Percentiles rank a stretch among this genome's conserved stretches.
Conservation (phyloP, 92 coral and sea anemone species). For the Blastomussa wellsi region DNA sequence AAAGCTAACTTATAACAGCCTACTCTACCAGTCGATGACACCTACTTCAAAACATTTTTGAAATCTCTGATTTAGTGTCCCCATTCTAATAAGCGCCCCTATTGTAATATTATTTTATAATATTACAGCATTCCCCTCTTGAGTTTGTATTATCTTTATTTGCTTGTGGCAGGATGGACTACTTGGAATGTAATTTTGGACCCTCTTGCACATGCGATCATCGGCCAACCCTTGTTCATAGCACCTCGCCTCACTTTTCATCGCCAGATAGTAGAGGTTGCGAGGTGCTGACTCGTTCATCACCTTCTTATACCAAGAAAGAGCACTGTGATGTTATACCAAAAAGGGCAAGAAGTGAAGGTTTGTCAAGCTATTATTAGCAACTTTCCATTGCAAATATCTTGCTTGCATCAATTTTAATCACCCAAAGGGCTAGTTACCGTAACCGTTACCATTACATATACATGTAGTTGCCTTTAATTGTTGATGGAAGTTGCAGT, state of each 20-base stretch:
- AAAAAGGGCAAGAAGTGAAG: conserved; percentile 28
- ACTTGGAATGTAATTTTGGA: conserved; percentile 35
- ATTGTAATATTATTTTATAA: not conserved
- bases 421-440: too few species aligned
- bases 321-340: conserved; percentile 12
- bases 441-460: too few species aligned
- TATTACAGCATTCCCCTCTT: not conserved
- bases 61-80: too few species aligned
- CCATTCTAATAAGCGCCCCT: too few species aligned
- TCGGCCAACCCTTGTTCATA: conserved; percentile 17
- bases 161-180: conserved; percentile 30
- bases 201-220: conserved; percentile 46
- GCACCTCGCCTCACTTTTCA: not conserved
- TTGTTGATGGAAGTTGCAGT: too few species aligned
- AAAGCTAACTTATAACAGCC: too few species aligned
- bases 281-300: not conserved
- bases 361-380: not conserved
- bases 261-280: not conserved
- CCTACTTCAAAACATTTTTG: too few species aligned
- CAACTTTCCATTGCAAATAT: not conserved
- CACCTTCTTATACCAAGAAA: conserved; percentile 17
- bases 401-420: not conserved
- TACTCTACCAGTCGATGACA: too few species aligned
- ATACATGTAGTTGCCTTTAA: not conserved
- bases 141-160: not conserved